A percentile compares a stretch with the other conserved stretches of the same genome.
Evolutionary conservation across 2,888 invertebrate genomes (phyloP).

Genomic region (Nephrotoma guestfalica): DNA sequence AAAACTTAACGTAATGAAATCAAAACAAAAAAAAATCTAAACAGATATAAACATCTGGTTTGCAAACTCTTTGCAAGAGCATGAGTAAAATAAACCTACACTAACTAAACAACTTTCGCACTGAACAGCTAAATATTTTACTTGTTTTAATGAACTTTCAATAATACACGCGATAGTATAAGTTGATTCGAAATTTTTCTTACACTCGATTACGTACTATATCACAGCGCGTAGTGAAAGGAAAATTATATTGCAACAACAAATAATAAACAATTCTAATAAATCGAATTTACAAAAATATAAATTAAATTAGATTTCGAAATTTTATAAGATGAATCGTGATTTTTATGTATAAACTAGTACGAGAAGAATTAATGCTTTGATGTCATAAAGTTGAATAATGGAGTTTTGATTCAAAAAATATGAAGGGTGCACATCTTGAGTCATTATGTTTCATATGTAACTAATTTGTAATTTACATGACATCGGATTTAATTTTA

Average conservation of each 20-base stretch:
- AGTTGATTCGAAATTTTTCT: not conserved
- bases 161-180: not conserved
- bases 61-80: not conserved
- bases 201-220: not conserved
- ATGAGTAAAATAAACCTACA: not conserved
- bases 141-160: not conserved
- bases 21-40: not conserved
- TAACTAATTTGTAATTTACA: not conserved
- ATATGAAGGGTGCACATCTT: not conserved
- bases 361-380: not conserved
- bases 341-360: not conserved
- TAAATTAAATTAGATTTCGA: not conserved
- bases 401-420: not conserved
- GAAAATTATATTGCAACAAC: not conserved
- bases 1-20: not conserved
- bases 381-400: not conserved
- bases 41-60: not conserved
- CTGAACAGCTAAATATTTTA: not conserved
- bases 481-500: not conserved
- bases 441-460: not conserved
- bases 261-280: not conserved
- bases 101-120: not conserved
- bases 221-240: not conserved
- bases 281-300: not conserved
- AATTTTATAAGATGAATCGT: not conserved